phyloP scores from a whole-genome alignment of 2,113 vertebrate species.

The Casuarius casuarius region DNA sequence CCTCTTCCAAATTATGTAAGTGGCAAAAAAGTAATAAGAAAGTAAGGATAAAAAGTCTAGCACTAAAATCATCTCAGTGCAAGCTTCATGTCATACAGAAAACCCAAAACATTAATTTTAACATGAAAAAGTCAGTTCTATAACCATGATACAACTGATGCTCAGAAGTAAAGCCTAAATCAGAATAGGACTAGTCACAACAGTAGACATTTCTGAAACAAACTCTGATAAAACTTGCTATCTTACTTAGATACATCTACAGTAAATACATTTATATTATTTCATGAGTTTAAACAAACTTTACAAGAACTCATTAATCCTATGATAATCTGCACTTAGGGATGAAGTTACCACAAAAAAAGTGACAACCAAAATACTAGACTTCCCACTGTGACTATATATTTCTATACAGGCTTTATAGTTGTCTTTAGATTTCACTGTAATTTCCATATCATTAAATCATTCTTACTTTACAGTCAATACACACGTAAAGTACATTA shows the following conservation, averaged over 20 bases:
- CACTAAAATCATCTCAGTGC: too few relatives aligned
- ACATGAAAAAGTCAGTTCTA: background rate
- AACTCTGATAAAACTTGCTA: background rate
- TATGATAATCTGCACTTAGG: background rate
- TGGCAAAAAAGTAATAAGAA: too few relatives aligned
- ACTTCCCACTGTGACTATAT: rapidly evolving
- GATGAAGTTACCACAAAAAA: background rate
- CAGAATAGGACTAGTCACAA: background rate
- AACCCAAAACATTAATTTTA: background rate
- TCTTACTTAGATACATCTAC: background rate
- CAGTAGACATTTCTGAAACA: background rate
- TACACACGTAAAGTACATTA: background rate
- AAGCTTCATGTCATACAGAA: background rate
- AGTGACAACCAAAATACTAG: background rate
- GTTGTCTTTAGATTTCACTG: background rate
- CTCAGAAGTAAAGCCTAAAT: background rate
- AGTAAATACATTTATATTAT: background rate
- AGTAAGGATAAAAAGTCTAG: too few relatives aligned
- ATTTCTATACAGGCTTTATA: background rate
- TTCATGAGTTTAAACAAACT: background rate
- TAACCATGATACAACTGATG: background rate
- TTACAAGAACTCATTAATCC: background rate
- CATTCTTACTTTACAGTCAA: background rate
- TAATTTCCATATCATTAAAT: background rate
- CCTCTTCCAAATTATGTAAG: too few relatives aligned